Percentiles rank a stretch among this genome's conserved stretches.
These are phyloP conservation scores for Tetragonisca angustula DNA, from an alignment of 2,888 invertebrate species.

Conservation along the genomic window DNA sequence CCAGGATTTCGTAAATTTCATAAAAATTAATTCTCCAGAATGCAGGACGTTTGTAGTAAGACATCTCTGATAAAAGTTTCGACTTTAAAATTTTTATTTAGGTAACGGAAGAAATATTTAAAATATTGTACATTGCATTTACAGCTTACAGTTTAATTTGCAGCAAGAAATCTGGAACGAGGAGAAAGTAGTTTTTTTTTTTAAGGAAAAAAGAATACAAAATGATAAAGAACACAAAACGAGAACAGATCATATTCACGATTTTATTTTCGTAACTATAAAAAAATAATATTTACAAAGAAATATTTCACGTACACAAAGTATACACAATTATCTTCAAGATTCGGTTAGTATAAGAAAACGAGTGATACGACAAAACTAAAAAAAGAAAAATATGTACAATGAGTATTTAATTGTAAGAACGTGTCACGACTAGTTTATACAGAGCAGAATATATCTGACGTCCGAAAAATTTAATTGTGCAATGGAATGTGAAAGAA, in stretches of 20 bases:
- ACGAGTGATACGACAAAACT: constrained; percentile 28
- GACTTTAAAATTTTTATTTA: constrained; percentile 6
- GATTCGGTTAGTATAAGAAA: constrained; percentile 46
- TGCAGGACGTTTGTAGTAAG: background rate
- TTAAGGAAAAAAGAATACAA: background rate
- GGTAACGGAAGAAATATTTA: background rate
- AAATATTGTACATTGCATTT: constrained; percentile 4
- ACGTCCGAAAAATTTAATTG: constrained; percentile 11
- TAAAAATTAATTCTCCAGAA: constrained; percentile 11
- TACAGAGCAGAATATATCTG: constrained; percentile 38
- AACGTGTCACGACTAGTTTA: constrained; percentile 49
- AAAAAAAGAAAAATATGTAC: constrained; percentile 64
- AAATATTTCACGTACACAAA: constrained; percentile 63
- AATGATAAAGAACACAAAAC: constrained; percentile 8
- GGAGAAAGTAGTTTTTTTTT: background rate
- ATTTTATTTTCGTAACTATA: constrained; percentile 73
- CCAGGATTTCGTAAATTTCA: background rate
- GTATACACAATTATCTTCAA: constrained; percentile 63
- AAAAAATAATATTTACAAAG: constrained; percentile 73
- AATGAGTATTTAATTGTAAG: constrained; percentile 58
- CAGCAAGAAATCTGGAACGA: background rate
- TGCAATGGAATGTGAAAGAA: constrained; percentile 7
- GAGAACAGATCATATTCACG: constrained; percentile 44
- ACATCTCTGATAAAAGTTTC: constrained; percentile 1
- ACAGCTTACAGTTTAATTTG: background rate